Conservation (phyloP, 2,113 vertebrate species). For the Gasterosteus aculeatus region DNA sequence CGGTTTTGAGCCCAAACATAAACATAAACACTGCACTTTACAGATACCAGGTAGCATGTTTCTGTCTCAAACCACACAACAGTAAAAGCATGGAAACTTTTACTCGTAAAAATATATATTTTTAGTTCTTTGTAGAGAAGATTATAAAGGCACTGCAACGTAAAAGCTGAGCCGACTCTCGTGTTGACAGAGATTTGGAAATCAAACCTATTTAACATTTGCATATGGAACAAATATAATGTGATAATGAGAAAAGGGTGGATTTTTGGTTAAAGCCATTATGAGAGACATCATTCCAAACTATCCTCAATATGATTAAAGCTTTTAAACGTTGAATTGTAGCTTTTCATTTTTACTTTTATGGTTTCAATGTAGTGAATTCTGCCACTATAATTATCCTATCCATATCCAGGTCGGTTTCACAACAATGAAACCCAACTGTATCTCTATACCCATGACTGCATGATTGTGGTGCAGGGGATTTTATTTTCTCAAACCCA, state of each 20-base stretch:
- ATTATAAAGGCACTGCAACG: neutral
- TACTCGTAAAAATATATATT: neutral
- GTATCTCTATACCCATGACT: neutral
- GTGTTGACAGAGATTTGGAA: neutral
- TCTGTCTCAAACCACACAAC: neutral
- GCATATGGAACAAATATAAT: neutral
- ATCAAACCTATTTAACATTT: slow-evolving; percentile 6
- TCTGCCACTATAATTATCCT: neutral
- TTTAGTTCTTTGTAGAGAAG: neutral
- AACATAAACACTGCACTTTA: neutral
- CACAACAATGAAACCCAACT: neutral
- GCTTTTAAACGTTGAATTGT: neutral
- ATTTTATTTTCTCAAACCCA: slow-evolving; percentile 8
- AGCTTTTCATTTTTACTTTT: neutral
- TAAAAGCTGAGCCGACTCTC: neutral
- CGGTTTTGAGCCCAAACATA: neutral
- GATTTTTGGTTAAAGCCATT: neutral
- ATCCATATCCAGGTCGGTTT: neutral
- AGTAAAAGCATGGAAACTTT: neutral
- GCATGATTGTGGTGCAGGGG: neutral
- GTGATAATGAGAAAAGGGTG: neutral
- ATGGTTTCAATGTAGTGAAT: neutral
- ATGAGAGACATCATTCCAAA: neutral
- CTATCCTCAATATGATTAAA: neutral
- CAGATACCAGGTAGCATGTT: neutral